phyloP scores from a whole-genome alignment of 2,888 invertebrate species.

The Fragum fragum region DNA sequence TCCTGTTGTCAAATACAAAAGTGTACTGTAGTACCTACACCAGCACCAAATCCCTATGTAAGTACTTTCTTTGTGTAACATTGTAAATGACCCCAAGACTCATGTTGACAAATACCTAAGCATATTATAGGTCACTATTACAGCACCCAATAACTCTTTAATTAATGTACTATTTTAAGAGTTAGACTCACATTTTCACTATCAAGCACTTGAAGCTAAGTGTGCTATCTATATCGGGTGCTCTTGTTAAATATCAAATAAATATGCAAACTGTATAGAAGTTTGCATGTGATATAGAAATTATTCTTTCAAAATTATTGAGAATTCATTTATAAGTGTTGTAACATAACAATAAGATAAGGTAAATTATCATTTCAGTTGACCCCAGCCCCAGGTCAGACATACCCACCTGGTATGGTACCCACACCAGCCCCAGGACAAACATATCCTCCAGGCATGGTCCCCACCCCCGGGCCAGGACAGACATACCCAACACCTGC shows the following conservation, averaged over 20 bases:
- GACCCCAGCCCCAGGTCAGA: constrained; percentile 46
- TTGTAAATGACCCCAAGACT: too few relatives aligned
- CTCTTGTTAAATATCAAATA: too few relatives aligned
- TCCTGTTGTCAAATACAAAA: constrained; percentile 78
- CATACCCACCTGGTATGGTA: constrained; percentile 50
- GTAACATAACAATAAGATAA: too few relatives aligned
- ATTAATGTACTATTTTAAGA: too few relatives aligned
- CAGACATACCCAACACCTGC: constrained; percentile 66
- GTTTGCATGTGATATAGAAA: too few relatives aligned
- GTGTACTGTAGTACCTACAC: constrained; percentile 69
- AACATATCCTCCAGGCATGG: constrained; percentile 49
- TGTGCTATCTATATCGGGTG: too few relatives aligned
- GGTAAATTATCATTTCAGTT: constrained; percentile 6
- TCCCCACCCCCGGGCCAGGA: constrained; percentile 61
- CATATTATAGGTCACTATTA: constrained; percentile 69
- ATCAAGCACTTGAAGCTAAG: too few relatives aligned
- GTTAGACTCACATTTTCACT: too few relatives aligned
- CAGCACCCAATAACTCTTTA: constrained; percentile 57
- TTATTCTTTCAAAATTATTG: too few relatives aligned
- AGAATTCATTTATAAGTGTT: too few relatives aligned
- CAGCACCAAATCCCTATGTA: constrained; percentile 58
- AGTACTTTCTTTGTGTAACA: too few relatives aligned
- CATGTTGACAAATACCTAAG: constrained; percentile 77
- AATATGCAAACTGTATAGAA: too few relatives aligned
- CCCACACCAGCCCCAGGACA: constrained; percentile 51